Evolutionary conservation across 2,888 invertebrate species (phyloP), one percentile per base, ranked within the genome.

Genomic region (Lymantria monacha): DNA sequence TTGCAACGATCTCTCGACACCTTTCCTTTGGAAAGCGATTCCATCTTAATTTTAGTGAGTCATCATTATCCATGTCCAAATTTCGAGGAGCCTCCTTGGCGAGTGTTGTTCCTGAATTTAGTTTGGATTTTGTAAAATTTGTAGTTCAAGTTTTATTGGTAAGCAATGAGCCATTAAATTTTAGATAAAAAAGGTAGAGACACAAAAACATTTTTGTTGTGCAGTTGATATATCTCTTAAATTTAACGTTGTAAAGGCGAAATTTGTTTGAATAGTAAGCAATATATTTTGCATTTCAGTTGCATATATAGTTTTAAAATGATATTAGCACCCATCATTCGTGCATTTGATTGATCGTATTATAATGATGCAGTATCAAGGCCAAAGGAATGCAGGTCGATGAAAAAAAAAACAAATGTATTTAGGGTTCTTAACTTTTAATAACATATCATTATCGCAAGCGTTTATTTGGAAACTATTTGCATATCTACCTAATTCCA

Each of bases 21-120:
- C 89, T 90, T 90, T 90, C 90, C 80, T 82, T 88, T 87, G 86
- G 90, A 90, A 90, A 90, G 90, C 85, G 79, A 81, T 83, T 72
- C 78, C 66, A 78, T 81, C 82, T 86, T 83, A 79, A 86, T 86
- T 85, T 72, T 67, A 74, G 76, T 85, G 87, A 87, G 74, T 83
- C 83, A 81, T 81, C 76, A 74, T 56, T 66, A 69, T 57, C 44
- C 47, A 15, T 40, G 63, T 63, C 81, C 81, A 79, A 70, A 66
- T 63, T 66, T 57, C 45, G 46, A 50, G 69, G 84, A 69, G 51
- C 79, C 66, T 52, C 55, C 46, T 48, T 53, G 49, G 46, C 46
- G 53, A 52, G 47, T 46, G 44, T 12, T 48, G 42, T 49, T 51
- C 10, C 41, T 13, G 9, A 53, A 48, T 48, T 52, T 41, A 10